Percentiles rank a stretch among this genome's conserved stretches.
phyloP scores from a whole-genome alignment of 2,888 invertebrate genomes.

The Conomelus anceps region DNA sequence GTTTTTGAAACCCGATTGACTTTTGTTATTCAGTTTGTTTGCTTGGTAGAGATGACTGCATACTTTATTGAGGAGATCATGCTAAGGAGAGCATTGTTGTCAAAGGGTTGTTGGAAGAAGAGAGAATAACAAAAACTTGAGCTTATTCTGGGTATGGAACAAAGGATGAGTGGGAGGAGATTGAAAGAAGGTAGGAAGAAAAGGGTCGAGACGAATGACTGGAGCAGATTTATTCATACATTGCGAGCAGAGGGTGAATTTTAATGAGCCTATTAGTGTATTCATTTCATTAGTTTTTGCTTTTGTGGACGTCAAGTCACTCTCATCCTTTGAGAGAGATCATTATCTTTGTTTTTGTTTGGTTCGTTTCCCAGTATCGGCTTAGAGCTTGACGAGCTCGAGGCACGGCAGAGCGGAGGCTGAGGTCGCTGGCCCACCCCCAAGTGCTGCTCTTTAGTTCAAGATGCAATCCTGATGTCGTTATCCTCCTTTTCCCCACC shows the following conservation, averaged over 20 bases:
- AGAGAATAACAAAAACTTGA: neutral
- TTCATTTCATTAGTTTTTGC: slow-evolving; percentile 14
- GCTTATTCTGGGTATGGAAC: neutral
- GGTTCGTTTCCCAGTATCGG: slow-evolving; percentile 3
- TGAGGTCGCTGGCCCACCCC: neutral
- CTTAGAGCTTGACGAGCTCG: neutral
- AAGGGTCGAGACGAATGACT: neutral
- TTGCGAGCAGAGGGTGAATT: slow-evolving; percentile 6
- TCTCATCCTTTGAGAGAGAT: neutral
- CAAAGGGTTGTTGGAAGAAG: neutral
- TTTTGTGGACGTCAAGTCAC: neutral
- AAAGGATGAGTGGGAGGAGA: neutral
- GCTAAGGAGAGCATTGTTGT: neutral
- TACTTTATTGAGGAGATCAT: neutral
- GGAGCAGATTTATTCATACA: slow-evolving; percentile 9
- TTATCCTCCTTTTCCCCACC: neutral
- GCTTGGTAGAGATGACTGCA: neutral
- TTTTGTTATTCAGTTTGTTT: neutral
- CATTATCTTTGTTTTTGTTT: slow-evolving; percentile 14
- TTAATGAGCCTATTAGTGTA: slow-evolving; percentile 9
- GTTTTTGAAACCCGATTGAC: neutral
- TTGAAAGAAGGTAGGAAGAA: neutral
- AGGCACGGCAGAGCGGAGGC: neutral
- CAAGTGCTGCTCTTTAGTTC: neutral
- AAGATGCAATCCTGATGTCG: neutral